These are phyloP conservation scores for Eilema griseolum DNA, from an alignment of 2,888 invertebrate genomes.

Conservation along the genomic window DNA sequence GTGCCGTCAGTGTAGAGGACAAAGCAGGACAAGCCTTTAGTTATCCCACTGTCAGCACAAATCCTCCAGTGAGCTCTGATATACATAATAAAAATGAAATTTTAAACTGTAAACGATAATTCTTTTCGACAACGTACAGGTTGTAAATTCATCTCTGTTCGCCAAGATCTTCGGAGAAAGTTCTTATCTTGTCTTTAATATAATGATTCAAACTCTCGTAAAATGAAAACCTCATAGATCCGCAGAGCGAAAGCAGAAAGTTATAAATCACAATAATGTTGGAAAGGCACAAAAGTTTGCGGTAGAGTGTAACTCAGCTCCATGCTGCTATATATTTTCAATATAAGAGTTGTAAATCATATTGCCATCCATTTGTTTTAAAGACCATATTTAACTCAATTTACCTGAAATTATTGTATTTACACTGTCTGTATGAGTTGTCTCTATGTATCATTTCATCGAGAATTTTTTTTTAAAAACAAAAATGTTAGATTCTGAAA, in stretches of 20 bases:
- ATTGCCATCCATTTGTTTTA: not conserved
- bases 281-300: slow-evolving; percentile 41
- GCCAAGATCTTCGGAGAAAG: slow-evolving; percentile 39
- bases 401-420: not conserved
- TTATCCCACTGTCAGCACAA: no score
- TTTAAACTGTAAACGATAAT: not conserved
- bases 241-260: slow-evolving; percentile 44
- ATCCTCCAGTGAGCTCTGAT: no score
- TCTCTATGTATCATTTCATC: not conserved
- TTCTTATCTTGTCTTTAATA: slow-evolving; percentile 49
- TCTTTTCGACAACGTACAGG: slow-evolving; percentile 35
- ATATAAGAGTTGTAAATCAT: slow-evolving; percentile 1
- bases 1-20: no score
- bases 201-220: slow-evolving; percentile 49
- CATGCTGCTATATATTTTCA: slow-evolving; percentile 4
- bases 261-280: slow-evolving; percentile 57
- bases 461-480: not conserved
- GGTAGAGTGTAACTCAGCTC: slow-evolving; percentile 28
- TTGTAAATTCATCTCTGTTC: slow-evolving; percentile 34
- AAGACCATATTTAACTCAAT: not conserved
- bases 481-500: not conserved
- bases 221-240: slow-evolving; percentile 51
- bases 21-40: no score
- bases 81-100: no score
- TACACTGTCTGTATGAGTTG: not conserved